Evolutionary conservation across 1,140 invertebrate genomes (phyloP), one percentile per base, ranked within the genome.

Genomic region (Heliothis subflexa): DNA sequence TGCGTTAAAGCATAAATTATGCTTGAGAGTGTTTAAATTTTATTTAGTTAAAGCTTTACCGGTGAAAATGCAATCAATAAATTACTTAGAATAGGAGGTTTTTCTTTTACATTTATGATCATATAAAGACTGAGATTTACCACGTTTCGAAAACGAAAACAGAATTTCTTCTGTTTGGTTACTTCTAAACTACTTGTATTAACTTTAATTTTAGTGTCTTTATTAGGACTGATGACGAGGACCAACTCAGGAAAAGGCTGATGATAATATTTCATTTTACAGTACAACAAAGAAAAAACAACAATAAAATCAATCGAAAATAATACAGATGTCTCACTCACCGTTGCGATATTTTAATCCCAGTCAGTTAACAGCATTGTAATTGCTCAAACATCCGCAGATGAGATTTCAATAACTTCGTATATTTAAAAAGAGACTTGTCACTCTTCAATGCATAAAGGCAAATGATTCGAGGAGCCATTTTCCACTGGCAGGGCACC

Each of bases 381-480:
- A 70, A 70, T 70, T 52, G 68, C 49, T 73, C 49, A 77, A 77
- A 78, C 68, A 71, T 72, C 49, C 70, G 16, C 71, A 79, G 78
- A 74, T 81, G 80, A 74, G 79, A 81, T 81, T 83, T 83, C 85
- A 84, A 86, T 86, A 83, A 86, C 74, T 83, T 57, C 55, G 78
- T 66, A 66, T 79, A 76, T 82, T 80, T 71, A 81, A 83, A 83
- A 78, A 70, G 72, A 82, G 70, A 78, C 68, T 81, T 84, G 81
- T 81, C 84, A 85, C 81, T 78, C 81, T 86, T 83, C 81, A 66
- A 28, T 80, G 76, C 71, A 81, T 79, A 86, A 84, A 84, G 64
- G 82, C 81, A 82, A 82, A 85, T 87, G 78, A 83, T 83, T 86
- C 61, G 81, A 79, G 76, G 82, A 83, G 83, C 80, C 80, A 85